These are phyloP conservation scores for Thamnophis sirtalis DNA, from an alignment of 2,113 vertebrate species.

Conservation along the genomic window DNA sequence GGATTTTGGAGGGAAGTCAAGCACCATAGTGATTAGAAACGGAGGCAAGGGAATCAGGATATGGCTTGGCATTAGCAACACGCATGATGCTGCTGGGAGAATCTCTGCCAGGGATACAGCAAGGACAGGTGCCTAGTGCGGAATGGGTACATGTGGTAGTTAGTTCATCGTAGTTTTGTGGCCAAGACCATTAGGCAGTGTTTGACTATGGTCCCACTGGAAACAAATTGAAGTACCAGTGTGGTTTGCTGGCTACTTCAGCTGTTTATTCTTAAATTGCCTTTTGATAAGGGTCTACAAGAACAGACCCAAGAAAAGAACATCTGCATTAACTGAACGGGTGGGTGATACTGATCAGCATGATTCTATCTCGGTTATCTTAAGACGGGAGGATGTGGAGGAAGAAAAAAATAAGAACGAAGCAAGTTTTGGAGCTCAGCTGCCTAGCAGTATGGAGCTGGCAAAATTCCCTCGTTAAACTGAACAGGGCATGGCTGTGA, in stretches of 20 bases:
- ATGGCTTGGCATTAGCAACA: not conserved
- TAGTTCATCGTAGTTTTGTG: not conserved
- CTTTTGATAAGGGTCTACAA: not conserved
- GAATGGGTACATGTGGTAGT: not conserved
- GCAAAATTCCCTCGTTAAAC: not conserved
- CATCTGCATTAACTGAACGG: not conserved
- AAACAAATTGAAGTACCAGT: not conserved
- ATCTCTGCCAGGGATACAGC: not conserved
- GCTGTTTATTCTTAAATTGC: not conserved
- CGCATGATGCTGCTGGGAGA: not conserved
- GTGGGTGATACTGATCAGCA: not conserved
- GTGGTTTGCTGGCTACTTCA: not conserved
- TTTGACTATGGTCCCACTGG: not conserved
- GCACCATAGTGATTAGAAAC: not conserved
- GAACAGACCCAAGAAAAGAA: not conserved
- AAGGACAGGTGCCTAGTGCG: not conserved
- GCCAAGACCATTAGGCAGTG: not conserved
- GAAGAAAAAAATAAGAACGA: not conserved
- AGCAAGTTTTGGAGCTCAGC: not conserved
- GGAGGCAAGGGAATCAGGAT: not conserved
- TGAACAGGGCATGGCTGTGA: not conserved
- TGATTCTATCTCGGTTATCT: not conserved
- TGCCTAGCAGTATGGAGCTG: not conserved
- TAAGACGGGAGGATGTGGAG: not conserved
- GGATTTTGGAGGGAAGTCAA: not conserved